Evolutionary conservation across 2,888 invertebrate species (phyloP), one percentile per base, ranked within the genome.

Genomic region (Ichneumoninae sp.): DNA sequence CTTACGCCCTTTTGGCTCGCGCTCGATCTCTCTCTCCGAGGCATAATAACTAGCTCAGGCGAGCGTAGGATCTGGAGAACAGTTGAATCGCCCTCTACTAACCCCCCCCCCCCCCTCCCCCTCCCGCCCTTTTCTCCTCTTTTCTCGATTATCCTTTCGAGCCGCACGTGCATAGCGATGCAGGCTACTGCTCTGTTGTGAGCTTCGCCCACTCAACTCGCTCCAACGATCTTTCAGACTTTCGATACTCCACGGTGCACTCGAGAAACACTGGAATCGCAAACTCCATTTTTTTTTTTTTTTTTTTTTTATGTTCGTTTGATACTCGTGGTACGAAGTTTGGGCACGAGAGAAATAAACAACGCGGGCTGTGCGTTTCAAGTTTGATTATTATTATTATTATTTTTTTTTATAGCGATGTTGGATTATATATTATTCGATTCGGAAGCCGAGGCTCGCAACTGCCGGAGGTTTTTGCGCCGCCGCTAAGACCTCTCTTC

Each of bases 381-480:
- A 26, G 13, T 57, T 13, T 13, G 13, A 22, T 54, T 7, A 7
- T 54, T 22, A 7, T 54, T 52, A n/a, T n/a, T n/a, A n/a, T n/a
- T 52, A 0, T 54, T 22, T 54, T 54, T 54, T 22, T 54, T 54
- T 54, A 10, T 7, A 47, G 47, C 83, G 81, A 84, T 85, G 85
- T 86, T 83, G 84, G 85, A 85, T 87, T 86, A 85, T 84, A 86
- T 84, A 86, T 85, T 87, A 86, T 87, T 86, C 70, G 83, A 85
- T 86, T 85, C 81, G 81, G 83, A 81, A 83, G 83, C 77, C 36
- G 33, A 70, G 63, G 66, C 82, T 50, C 60, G 81, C 79, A 76
- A 66, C 26, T 22, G 44, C 47, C 76, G 54, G 40, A 71, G 68
- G 52, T 78, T 44, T 70, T 65, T 76, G 57, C 78, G 36, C 80